phyloP scores from a whole-genome alignment of 2,113 vertebrate genomes.

The Acrocephalus arundinaceus region DNA sequence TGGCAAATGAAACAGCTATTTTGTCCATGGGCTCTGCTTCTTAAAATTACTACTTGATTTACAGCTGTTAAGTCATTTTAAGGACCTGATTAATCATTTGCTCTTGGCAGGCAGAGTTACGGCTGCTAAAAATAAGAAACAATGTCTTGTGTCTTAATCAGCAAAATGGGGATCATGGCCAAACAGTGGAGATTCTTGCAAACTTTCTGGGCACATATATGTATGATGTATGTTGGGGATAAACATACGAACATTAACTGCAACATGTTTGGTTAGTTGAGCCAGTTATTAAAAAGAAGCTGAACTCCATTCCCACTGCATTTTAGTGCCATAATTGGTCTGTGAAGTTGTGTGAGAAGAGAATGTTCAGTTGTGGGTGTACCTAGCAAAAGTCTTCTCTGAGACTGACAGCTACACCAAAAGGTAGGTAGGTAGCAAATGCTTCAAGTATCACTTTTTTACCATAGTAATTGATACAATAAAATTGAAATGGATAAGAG shows the following conservation, averaged over 20 bases:
- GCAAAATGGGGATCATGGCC: background rate
- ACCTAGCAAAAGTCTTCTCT: background rate
- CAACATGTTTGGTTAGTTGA: background rate
- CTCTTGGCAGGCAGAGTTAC: conserved; percentile 7
- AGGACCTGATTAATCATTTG: conserved; percentile 51
- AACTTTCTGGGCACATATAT: background rate
- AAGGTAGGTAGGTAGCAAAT: background rate
- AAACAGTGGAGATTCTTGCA: background rate
- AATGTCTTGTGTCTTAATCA: conserved; percentile 33
- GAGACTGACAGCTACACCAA: background rate
- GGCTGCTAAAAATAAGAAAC: conserved; percentile 36
- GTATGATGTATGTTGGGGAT: background rate
- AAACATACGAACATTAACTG: background rate
- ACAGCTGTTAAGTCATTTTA: conserved; percentile 64
- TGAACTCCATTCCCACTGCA: background rate
- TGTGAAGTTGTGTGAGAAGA: background rate
- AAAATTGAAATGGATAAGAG: background rate
- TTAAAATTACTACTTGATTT: conserved; percentile 65
- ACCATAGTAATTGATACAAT: background rate
- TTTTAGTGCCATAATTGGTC: background rate
- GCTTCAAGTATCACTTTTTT: background rate
- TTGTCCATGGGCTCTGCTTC: conserved; percentile 55
- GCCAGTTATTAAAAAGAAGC: background rate
- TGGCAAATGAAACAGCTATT: conserved; percentile 50
- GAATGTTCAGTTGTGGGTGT: background rate